Percentiles rank a stretch among this genome's conserved stretches.
Conservation (phyloP, 2,797 vertebrate genomes). For the Girardinus metallicus region DNA sequence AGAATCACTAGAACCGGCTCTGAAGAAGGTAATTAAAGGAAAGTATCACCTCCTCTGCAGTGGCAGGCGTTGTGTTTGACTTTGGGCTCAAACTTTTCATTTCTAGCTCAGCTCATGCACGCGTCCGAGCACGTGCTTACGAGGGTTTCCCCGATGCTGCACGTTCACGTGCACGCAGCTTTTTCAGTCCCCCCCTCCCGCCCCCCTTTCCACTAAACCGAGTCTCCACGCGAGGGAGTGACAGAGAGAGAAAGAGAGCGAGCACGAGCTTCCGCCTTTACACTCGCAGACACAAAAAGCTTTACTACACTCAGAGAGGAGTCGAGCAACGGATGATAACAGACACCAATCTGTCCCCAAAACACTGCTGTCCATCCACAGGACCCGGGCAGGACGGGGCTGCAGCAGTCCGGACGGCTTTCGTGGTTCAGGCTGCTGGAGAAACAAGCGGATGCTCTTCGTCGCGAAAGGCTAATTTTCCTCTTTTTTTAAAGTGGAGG, state of each 20-base stretch:
- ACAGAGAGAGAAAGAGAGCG: slow-evolving; percentile 9
- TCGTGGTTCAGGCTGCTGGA: not conserved
- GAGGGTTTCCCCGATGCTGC: slow-evolving; percentile 33
- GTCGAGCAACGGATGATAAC: slow-evolving; percentile 52
- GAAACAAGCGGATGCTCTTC: not conserved
- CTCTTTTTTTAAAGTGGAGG: slow-evolving; percentile 18
- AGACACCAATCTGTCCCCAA: slow-evolving; percentile 29
- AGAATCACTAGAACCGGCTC: not conserved
- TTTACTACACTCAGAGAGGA: slow-evolving; percentile 50
- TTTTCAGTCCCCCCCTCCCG: not conserved
- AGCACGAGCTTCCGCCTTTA: slow-evolving; percentile 69
- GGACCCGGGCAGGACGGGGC: not conserved
- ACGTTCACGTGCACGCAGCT: slow-evolving; percentile 7
- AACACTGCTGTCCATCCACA: slow-evolving; percentile 19
- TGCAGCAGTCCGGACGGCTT: not conserved
- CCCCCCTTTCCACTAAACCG: slow-evolving; percentile 14
- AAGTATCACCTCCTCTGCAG: not conserved
- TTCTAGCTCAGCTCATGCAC: too few species aligned
- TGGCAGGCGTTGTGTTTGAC: not conserved
- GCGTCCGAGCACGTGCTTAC: not conserved
- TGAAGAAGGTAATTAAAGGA: not conserved
- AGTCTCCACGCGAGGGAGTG: slow-evolving; percentile 16
- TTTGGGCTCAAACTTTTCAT: not conserved
- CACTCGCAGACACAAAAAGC: slow-evolving; percentile 43
- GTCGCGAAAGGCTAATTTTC: not conserved